Conservation (phyloP, 2,888 invertebrate species). For the Pollenia griseotomentosa region DNA sequence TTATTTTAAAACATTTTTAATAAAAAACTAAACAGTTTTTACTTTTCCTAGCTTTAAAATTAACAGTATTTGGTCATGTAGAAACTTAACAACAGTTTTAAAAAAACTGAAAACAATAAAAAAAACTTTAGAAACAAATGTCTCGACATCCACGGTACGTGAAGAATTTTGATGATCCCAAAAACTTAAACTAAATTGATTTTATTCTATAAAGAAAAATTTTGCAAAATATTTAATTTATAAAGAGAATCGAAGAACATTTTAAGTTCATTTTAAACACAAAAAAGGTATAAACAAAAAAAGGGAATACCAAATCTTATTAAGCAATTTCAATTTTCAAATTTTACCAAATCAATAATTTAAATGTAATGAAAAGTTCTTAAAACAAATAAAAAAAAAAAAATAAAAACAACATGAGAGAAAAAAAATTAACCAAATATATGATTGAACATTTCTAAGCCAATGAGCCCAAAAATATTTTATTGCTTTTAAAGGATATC, state of each 20-base stretch:
- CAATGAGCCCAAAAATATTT: slow-evolving; percentile 59
- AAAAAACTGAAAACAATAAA: too few species aligned
- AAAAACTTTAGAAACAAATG: background rate
- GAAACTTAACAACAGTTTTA: too few species aligned
- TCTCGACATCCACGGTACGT: slow-evolving; percentile 47
- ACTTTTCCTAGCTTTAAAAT: too few species aligned
- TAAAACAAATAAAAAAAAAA: slow-evolving; percentile 17
- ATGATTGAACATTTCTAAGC: slow-evolving; percentile 47
- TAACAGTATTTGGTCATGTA: too few species aligned
- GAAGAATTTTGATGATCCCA: slow-evolving; percentile 48
- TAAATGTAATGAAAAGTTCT: background rate
- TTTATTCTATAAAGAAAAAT: background rate
- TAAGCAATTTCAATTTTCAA: too few species aligned
- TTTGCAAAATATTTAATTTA: background rate
- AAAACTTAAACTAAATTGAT: background rate
- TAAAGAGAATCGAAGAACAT: background rate
- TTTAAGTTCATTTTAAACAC: too few species aligned
- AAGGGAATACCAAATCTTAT: too few species aligned
- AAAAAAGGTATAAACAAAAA: too few species aligned
- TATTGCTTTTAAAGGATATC: slow-evolving; percentile 54
- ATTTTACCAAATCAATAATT: too few species aligned
- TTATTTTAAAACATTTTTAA: too few species aligned
- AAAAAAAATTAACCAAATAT: background rate
- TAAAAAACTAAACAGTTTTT: too few species aligned
- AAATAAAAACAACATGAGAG: background rate